Conservation (phyloP, 2,888 invertebrate genomes). For the Arrhopalites spinosus region DNA sequence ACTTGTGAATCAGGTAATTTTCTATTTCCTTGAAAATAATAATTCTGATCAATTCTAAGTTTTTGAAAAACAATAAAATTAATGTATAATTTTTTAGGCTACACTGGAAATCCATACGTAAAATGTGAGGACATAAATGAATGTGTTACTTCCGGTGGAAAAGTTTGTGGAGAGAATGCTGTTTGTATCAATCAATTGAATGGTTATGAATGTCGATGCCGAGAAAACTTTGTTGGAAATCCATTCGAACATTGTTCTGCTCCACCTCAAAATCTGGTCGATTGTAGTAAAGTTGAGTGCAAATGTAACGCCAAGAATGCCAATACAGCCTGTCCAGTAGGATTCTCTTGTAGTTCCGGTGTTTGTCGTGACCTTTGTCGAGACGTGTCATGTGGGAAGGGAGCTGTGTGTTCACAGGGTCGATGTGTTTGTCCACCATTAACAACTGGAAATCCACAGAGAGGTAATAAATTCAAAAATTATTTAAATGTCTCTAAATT, state of each 20-base stretch:
- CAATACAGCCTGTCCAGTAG: slow-evolving; percentile 47
- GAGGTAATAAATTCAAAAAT: too few species aligned
- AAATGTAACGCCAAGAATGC: slow-evolving; percentile 39
- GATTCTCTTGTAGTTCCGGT: slow-evolving; percentile 72
- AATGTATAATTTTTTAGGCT: slow-evolving; percentile 64
- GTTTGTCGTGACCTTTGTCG: slow-evolving; percentile 79
- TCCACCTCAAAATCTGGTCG: slow-evolving; percentile 49
- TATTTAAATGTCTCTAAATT: too few species aligned
- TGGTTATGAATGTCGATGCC: slow-evolving; percentile 86
- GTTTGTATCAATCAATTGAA: slow-evolving; percentile 89
- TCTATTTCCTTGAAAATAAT: too few species aligned
- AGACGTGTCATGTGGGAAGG: slow-evolving; percentile 76
- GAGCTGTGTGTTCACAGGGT: slow-evolving; percentile 79
- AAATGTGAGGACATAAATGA: slow-evolving; percentile 82
- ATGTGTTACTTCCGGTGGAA: slow-evolving; percentile 65
- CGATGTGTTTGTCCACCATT: slow-evolving; percentile 80
- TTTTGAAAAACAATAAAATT: too few species aligned
- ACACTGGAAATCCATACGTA: slow-evolving; percentile 84
- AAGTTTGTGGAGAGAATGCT: slow-evolving; percentile 68
- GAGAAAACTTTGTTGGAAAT: slow-evolving; percentile 82
- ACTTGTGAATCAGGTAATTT: slow-evolving; percentile 67
- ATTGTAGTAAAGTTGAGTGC: slow-evolving; percentile 50
- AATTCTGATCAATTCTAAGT: too few species aligned
- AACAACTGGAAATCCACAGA: slow-evolving; percentile 75
- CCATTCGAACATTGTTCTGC: slow-evolving; percentile 76